Evolutionary conservation across 2,888 invertebrate genomes (phyloP).

Genomic region (Epinotia demarniana): DNA sequence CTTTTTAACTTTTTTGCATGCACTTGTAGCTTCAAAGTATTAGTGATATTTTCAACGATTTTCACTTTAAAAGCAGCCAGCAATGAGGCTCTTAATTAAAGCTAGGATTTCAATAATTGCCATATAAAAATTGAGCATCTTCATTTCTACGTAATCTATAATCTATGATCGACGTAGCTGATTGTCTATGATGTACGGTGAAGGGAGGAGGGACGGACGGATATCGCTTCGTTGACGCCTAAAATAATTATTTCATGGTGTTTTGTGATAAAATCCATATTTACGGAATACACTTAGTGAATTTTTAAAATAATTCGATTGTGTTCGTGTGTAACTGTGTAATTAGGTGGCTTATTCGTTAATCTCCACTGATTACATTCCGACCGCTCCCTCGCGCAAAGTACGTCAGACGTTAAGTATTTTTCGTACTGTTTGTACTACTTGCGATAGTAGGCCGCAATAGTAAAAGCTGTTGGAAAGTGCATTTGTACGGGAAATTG

Average conservation of each 20-base stretch:
- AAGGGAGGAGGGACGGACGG: conserved; percentile 74
- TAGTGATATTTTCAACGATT: background rate
- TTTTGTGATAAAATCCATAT: conserved; percentile 69
- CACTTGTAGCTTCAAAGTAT: background rate
- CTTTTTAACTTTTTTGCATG: background rate
- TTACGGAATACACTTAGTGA: conserved; percentile 70
- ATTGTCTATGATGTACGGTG: conserved; percentile 66
- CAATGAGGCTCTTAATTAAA: background rate
- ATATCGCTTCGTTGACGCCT: conserved; percentile 82
- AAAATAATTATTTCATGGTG: conserved; percentile 68
- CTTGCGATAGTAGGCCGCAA: conserved; percentile 76
- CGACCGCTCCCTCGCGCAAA: conserved; percentile 82
- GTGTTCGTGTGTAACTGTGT: conserved; percentile 62
- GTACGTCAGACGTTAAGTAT: conserved; percentile 80
- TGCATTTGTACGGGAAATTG: conserved; percentile 76
- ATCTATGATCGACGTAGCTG: conserved; percentile 63
- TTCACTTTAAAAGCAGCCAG: background rate
- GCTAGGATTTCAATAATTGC: conserved; percentile 4
- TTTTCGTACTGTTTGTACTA: conserved; percentile 83
- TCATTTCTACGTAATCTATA: conserved; percentile 57
- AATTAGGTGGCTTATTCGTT: conserved; percentile 55
- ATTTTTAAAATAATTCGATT: conserved; percentile 63
- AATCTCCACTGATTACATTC: conserved; percentile 69
- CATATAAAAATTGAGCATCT: conserved; percentile 6
- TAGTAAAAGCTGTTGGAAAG: conserved; percentile 84